These are phyloP conservation scores for Pyrrhopygopsis socrates DNA, from an alignment of 2,888 invertebrate species.

Conservation along the genomic window DNA sequence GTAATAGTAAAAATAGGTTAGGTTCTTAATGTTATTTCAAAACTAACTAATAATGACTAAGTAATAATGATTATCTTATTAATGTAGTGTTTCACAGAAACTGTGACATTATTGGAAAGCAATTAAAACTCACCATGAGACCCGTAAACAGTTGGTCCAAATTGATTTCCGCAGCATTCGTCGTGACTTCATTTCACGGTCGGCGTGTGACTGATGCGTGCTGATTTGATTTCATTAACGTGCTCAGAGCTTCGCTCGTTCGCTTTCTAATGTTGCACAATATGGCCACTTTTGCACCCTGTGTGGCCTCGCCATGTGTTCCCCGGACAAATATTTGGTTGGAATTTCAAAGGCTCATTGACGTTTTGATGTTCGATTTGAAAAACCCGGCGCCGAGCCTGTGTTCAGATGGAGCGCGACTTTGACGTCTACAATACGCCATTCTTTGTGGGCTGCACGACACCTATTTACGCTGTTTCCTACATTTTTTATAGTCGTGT, in stretches of 20 bases:
- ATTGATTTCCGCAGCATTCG: slow-evolving; percentile 90
- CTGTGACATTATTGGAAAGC: neutral
- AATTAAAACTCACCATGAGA: slow-evolving; percentile 18
- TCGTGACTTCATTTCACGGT: slow-evolving; percentile 92
- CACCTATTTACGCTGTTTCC: slow-evolving; percentile 90
- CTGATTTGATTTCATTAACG: slow-evolving; percentile 90
- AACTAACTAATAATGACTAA: no score
- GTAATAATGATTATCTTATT: neutral
- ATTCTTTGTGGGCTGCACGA: slow-evolving; percentile 88
- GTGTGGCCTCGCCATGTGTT: slow-evolving; percentile 94
- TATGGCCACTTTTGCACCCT: slow-evolving; percentile 90
- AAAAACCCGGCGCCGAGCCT: slow-evolving; percentile 91
- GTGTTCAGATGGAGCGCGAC: slow-evolving; percentile 84
- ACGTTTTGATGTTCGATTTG: slow-evolving; percentile 91
- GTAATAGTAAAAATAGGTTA: no score
- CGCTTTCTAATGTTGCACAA: slow-evolving; percentile 91
- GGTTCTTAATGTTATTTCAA: no score
- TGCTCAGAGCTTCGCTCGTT: slow-evolving; percentile 49
- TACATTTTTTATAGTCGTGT: slow-evolving; percentile 90
- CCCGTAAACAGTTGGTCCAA: slow-evolving; percentile 68
- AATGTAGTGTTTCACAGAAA: slow-evolving; percentile 90
- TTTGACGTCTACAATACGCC: slow-evolving; percentile 91
- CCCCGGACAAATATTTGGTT: slow-evolving; percentile 93
- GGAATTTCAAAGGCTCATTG: slow-evolving; percentile 93
- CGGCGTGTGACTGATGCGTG: slow-evolving; percentile 90